A percentile compares a stretch with the other conserved stretches of the same genome.
Evolutionary conservation across 2,888 invertebrate species (phyloP).

Genomic region (Malthinus flaveolus): DNA sequence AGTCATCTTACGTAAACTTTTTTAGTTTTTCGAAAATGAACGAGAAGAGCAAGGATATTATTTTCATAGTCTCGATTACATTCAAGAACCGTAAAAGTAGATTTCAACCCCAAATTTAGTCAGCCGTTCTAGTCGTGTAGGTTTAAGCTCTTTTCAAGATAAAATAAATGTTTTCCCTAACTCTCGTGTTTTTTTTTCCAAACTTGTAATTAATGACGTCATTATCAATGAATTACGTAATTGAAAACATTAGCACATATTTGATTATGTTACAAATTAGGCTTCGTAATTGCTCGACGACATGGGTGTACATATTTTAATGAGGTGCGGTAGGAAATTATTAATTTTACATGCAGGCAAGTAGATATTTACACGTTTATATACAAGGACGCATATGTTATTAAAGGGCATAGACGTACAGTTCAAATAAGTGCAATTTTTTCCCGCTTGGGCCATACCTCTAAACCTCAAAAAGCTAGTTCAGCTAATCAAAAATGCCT

Average conservation of each 20-base stretch:
- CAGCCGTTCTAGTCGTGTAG: too few species aligned
- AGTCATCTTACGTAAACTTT: not conserved
- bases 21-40: not conserved
- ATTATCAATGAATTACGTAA: not conserved
- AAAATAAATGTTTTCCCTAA: not conserved
- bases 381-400: slow-evolving; percentile 37
- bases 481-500: too few species aligned
- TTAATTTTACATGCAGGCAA: slow-evolving; percentile 21
- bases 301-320: slow-evolving; percentile 32
- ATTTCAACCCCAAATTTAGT: too few species aligned
- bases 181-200: not conserved
- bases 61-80: slow-evolving; percentile 7
- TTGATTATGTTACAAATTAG: too few species aligned
- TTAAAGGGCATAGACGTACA: slow-evolving; percentile 20
- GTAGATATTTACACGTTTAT: slow-evolving; percentile 34
- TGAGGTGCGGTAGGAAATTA: slow-evolving; percentile 26
- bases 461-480: too few species aligned
- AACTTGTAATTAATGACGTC: not conserved
- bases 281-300: slow-evolving; percentile 16
- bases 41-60: not conserved
- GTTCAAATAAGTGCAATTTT: too few species aligned
- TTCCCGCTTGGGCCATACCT: too few species aligned
- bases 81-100: not conserved
- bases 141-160: too few species aligned
- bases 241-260: not conserved